phyloP scores from a whole-genome alignment of 37 sponge, comb jelly and placozoan species.

The Cliona cf. orientalis region DNA sequence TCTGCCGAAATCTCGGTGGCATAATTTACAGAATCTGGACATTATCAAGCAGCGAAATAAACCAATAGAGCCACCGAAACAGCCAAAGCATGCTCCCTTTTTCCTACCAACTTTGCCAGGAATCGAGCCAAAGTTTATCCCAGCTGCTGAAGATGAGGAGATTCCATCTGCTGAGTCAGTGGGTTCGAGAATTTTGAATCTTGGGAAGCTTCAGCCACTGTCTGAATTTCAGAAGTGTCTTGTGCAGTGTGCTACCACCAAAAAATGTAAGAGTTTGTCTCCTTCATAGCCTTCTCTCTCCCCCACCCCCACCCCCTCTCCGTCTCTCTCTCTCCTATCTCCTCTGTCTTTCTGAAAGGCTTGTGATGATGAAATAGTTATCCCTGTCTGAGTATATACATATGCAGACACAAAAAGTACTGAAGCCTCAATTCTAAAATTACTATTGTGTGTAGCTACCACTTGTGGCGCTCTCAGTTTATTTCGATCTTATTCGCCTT shows the following conservation, averaged over 20 bases:
- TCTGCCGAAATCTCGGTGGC: constrained; percentile 89
- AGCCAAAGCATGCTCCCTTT: constrained; percentile 89
- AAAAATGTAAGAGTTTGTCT: constrained; percentile 52
- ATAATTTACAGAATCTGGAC: constrained; percentile 78
- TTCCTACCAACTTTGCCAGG: constrained; percentile 91
- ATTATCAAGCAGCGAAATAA: constrained; percentile 93
- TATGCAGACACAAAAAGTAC: too few relatives aligned
- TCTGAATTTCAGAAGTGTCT: constrained; percentile 60
- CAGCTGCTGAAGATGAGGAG: constrained; percentile 30
- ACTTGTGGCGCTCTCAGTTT: too few relatives aligned
- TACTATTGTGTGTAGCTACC: too few relatives aligned
- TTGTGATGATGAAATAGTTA: too few relatives aligned
- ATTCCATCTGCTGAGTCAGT: constrained; percentile 9
- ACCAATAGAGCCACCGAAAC: constrained; percentile 89
- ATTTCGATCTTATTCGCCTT: too few relatives aligned
- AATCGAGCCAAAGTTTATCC: constrained; percentile 65
- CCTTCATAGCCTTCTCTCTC: not conserved
- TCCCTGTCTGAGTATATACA: too few relatives aligned
- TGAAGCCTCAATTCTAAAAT: too few relatives aligned
- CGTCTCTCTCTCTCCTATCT: too few relatives aligned
- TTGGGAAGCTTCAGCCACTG: constrained; percentile 35
- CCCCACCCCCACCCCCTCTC: too few relatives aligned
- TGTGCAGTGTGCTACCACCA: constrained; percentile 4
- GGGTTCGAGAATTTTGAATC: constrained; percentile 58
- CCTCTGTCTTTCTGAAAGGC: too few relatives aligned